Evolutionary conservation across 2,797 vertebrate genomes (phyloP).

Genomic region (Dryobates pubescens): DNA sequence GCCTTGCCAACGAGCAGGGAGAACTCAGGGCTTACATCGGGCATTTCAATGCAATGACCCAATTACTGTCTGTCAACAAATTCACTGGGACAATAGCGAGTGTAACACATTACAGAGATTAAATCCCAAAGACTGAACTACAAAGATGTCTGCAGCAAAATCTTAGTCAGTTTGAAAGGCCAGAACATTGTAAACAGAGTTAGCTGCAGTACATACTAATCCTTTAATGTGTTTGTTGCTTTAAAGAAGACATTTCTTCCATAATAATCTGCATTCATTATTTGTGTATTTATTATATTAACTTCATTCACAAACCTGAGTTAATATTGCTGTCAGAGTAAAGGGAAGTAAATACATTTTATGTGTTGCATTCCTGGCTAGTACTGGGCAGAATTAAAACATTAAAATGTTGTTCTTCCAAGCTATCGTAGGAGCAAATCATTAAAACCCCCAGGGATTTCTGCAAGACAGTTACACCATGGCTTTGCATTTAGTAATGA

Average conservation of each 20-base stretch:
- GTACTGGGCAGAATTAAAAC: background rate
- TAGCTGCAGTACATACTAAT: background rate
- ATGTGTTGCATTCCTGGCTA: background rate
- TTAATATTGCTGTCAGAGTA: background rate
- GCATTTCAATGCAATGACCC: constrained; percentile 94
- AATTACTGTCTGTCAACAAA: constrained; percentile 97
- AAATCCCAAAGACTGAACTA: constrained; percentile 72
- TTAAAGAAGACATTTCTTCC: background rate
- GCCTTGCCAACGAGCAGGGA: constrained; percentile 89
- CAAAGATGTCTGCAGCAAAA: constrained; percentile 71
- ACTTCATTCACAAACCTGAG: background rate
- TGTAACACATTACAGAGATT: constrained; percentile 83
- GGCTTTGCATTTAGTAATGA: background rate
- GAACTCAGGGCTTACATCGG: constrained; percentile 84
- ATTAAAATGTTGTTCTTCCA: background rate
- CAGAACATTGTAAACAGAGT: constrained; percentile 2
- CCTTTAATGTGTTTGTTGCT: background rate
- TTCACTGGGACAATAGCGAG: constrained; percentile 89
- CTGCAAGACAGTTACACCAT: background rate
- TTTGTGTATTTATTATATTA: background rate
- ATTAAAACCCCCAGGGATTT: background rate
- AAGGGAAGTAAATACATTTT: background rate
- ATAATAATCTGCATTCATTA: background rate
- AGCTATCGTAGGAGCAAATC: background rate
- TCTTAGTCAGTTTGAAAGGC: constrained; percentile 36